A percentile compares a stretch with the other conserved stretches of the same genome.
Conservation (phyloP, 30 jellyfish, hydroid and myxozoan species). For the Pelagia noctiluca region DNA sequence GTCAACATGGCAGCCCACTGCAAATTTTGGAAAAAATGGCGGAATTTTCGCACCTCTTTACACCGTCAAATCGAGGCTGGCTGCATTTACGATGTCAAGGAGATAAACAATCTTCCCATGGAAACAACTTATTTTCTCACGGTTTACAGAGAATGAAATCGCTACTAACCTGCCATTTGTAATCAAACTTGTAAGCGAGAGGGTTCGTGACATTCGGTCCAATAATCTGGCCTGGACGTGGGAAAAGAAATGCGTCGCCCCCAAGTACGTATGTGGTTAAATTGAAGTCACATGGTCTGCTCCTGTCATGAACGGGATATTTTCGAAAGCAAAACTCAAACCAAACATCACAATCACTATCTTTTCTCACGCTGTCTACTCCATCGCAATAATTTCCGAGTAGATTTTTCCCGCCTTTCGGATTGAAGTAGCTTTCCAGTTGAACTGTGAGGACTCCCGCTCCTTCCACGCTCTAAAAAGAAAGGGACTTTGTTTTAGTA, state of each 20-base stretch:
- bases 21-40: too few species aligned
- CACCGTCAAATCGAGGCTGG: too few species aligned
- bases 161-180: constrained; percentile 59
- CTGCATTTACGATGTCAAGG: too few species aligned
- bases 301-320: constrained; percentile 19
- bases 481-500: too few species aligned
- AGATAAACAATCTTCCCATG: too few species aligned
- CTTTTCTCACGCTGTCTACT: not conserved
- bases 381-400: constrained; percentile 52
- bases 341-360: constrained; percentile 81
- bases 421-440: constrained; percentile 26
- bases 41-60: too few species aligned
- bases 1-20: too few species aligned
- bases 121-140: too few species aligned
- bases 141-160: not conserved
- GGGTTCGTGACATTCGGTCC: constrained; percentile 72
- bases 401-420: not conserved
- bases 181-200: constrained; percentile 28
- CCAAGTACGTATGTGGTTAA: constrained; percentile 70
- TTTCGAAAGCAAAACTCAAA: constrained; percentile 71
- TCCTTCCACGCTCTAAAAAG: not conserved
- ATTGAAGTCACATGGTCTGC: constrained; percentile 44
- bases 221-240: constrained; percentile 46
- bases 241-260: constrained; percentile 57
- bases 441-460: constrained; percentile 37